Evolutionary conservation across 35 echinoderm and acorn worm species (phyloP).

Genomic region (Stichopus chloronotus): DNA sequence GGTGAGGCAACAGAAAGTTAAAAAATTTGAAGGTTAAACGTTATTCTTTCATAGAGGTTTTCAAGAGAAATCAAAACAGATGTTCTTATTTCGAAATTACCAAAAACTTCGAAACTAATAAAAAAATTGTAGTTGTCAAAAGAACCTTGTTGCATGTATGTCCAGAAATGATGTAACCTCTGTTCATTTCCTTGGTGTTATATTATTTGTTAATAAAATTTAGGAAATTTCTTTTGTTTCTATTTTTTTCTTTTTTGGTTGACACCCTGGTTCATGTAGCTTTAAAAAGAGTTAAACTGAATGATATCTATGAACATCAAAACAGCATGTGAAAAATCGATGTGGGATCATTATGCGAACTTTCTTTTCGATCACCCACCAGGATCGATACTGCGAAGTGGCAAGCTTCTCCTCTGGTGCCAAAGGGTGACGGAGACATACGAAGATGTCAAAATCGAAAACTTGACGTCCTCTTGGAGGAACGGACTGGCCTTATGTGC

Average conservation of each 20-base stretch:
- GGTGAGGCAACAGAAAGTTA: constrained; percentile 11
- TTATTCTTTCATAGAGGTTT: neutral
- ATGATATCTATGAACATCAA: too few species aligned
- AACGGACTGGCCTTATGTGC: constrained; percentile 95
- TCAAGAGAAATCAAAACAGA: neutral
- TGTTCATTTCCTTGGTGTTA: too few species aligned
- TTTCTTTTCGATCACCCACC: neutral
- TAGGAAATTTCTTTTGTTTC: too few species aligned
- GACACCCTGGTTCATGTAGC: too few species aligned
- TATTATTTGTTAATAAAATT: too few species aligned
- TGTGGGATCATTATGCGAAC: too few species aligned
- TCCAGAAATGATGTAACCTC: too few species aligned
- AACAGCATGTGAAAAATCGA: too few species aligned
- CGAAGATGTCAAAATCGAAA: constrained; percentile 72
- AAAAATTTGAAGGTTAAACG: neutral
- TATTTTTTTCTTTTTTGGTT: too few species aligned
- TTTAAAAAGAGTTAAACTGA: too few species aligned
- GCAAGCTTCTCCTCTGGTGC: constrained; percentile 91
- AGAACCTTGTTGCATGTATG: too few species aligned
- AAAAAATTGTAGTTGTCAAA: too few species aligned
- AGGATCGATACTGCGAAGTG: constrained; percentile 84
- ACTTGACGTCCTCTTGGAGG: constrained; percentile 89
- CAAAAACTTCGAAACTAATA: neutral
- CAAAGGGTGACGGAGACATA: constrained; percentile 89
- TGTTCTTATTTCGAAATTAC: neutral